phyloP scores from a whole-genome alignment of 2,797 vertebrate genomes.

The Gymnodraco acuticeps region DNA sequence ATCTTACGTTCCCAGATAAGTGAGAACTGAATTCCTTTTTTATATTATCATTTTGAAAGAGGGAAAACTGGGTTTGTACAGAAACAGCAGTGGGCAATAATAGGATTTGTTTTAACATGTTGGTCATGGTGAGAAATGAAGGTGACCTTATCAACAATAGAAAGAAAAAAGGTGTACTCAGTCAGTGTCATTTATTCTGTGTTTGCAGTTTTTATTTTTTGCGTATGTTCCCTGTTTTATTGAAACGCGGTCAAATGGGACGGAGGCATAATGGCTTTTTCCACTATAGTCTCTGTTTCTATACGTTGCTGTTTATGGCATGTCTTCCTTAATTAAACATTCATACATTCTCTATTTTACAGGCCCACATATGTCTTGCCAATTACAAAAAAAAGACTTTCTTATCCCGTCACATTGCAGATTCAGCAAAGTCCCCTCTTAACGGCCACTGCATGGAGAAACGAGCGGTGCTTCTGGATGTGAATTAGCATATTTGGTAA shows the following conservation, averaged over 20 bases:
- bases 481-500: slow-evolving; percentile 52
- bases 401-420: slow-evolving; percentile 19
- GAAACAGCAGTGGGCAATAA: slow-evolving; percentile 38
- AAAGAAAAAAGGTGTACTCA: slow-evolving; percentile 20
- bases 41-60: slow-evolving; percentile 1
- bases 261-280: slow-evolving; percentile 76
- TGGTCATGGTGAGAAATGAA: slow-evolving; percentile 49
- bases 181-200: slow-evolving; percentile 19
- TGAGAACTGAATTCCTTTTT: slow-evolving; percentile 5
- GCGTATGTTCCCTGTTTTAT: slow-evolving; percentile 55
- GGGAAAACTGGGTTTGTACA: slow-evolving; percentile 17
- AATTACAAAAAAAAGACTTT: slow-evolving; percentile 22
- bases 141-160: slow-evolving; percentile 53
- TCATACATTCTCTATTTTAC: slow-evolving; percentile 43
- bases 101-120: slow-evolving; percentile 50
- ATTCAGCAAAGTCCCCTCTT: slow-evolving; percentile 7
- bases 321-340: slow-evolving; percentile 67
- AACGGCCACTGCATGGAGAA: slow-evolving; percentile 5
- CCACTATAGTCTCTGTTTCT: slow-evolving; percentile 51
- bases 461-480: slow-evolving; percentile 10
- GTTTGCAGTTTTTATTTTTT: slow-evolving; percentile 51
- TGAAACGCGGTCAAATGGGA: slow-evolving; percentile 79
- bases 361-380: slow-evolving; percentile 14
- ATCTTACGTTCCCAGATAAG: slow-evolving; percentile 61
- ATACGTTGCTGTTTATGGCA: slow-evolving; percentile 44